Base-by-base conservation (phyloP, 2,797 vertebrate genomes). In the Dendrocincla tyrannina region DNA sequence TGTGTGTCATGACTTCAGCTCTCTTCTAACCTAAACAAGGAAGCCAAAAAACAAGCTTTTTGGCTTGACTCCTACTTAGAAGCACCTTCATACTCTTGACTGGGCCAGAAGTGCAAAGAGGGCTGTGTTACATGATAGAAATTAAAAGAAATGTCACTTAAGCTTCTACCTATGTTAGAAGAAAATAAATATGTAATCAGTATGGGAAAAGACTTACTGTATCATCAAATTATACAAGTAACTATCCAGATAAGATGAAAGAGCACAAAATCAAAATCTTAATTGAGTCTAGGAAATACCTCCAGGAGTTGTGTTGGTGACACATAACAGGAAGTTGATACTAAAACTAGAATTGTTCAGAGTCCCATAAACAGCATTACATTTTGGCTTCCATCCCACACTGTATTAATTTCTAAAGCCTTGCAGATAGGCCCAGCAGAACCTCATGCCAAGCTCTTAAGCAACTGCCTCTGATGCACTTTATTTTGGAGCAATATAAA, bases 41-140 rank as follows among this genome's bases (percentile, higher is more conserved):
- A 88, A 68, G 35, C n/a, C 44, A 53, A 9, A 27, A 52, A 84
- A 28, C 24, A 84, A 84, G 17, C 5, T 39, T 58, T 24, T 72
- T 77, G 68, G 50, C 33, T 91, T 92, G 42, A 80, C 25, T 80
- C 50, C 76, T 11, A 63, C 28, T 75, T 42, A 62, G 58, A 92
- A 74, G 39, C 62, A 66, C 2, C n/a, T 96, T 91, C 75, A 70
- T 84, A 69, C 62, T 83, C 76, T 80, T 86, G 69, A 35, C 58
- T 64, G 50, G 60, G 69, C 67, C 85, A 95, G 81, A 94, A 90
- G 75, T 44, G 73, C 93, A 92, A 88, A 89, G 4, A 81, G 49
- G 18, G 63, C 58, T 93, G 68, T 67, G 76, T 53, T 27, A 84
- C 39, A 4, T 44, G 50, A 96, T 30, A 22, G 18, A 94, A 96